Evolutionary conservation across 2,888 invertebrate genomes (phyloP).

Genomic region (Molanna angustata): DNA sequence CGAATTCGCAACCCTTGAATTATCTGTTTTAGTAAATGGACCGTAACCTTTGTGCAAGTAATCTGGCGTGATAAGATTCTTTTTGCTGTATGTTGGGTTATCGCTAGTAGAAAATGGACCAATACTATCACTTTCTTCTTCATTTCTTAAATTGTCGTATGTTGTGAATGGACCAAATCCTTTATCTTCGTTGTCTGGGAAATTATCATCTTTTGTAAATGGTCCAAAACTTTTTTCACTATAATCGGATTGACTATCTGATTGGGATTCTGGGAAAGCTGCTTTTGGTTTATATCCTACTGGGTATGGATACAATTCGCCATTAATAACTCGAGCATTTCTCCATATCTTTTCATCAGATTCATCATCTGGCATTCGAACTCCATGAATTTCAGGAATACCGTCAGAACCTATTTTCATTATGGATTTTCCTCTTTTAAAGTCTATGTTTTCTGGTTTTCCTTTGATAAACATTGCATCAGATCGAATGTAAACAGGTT

Average conservation of each 20-base stretch:
- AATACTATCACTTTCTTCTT: slow-evolving; percentile 42
- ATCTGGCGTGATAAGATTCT: slow-evolving; percentile 48
- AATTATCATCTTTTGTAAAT: slow-evolving; percentile 62
- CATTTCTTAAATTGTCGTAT: slow-evolving; percentile 52
- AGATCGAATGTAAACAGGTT: slow-evolving; percentile 67
- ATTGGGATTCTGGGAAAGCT: slow-evolving; percentile 57
- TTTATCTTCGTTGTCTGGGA: slow-evolving; percentile 43
- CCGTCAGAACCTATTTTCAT: slow-evolving; percentile 67
- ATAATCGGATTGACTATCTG: slow-evolving; percentile 48
- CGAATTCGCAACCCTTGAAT: slow-evolving; percentile 56
- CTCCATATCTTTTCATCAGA: slow-evolving; percentile 82
- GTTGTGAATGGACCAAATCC: slow-evolving; percentile 58
- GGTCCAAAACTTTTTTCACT: slow-evolving; percentile 52
- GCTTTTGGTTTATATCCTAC: slow-evolving; percentile 65
- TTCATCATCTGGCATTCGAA: slow-evolving; percentile 81
- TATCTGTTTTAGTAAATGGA: slow-evolving; percentile 63
- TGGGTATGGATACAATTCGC: slow-evolving; percentile 73
- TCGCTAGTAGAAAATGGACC: slow-evolving; percentile 45
- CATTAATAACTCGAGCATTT: slow-evolving; percentile 85
- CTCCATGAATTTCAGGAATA: slow-evolving; percentile 77
- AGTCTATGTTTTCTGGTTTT: slow-evolving; percentile 46
- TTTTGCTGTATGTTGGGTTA: slow-evolving; percentile 44
- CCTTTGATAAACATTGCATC: slow-evolving; percentile 60
- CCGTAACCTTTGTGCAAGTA: slow-evolving; percentile 54
- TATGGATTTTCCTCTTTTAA: slow-evolving; percentile 63